Evolutionary conservation across 2,797 vertebrate genomes (phyloP).

Genomic region (Triplophysa yarkandensis): DNA sequence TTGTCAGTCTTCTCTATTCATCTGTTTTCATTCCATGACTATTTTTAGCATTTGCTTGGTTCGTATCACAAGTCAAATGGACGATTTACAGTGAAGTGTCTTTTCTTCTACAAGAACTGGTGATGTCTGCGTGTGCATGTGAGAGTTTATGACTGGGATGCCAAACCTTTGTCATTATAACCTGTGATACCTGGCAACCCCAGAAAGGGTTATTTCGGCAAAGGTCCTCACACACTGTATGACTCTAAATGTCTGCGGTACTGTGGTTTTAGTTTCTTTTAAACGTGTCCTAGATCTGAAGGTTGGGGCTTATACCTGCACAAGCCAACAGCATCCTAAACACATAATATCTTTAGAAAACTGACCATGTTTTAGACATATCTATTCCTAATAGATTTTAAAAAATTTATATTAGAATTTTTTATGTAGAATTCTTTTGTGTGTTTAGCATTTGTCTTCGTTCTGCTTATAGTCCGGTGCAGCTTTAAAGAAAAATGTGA

Average conservation of each 20-base stretch:
- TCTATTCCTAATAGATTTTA: too few species aligned
- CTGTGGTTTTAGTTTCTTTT: constrained; percentile 15
- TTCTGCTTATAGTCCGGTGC: too few species aligned
- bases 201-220: neutral
- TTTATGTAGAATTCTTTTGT: too few species aligned
- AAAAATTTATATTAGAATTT: too few species aligned
- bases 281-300: constrained; percentile 28
- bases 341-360: constrained; percentile 23
- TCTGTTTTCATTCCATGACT: constrained; percentile 4
- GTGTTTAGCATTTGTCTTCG: too few species aligned
- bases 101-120: too few species aligned
- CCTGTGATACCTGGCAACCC: neutral
- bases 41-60: neutral
- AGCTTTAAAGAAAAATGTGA: too few species aligned
- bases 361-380: neutral
- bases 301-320: constrained; percentile 11
- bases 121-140: neutral
- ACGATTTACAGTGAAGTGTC: neutral
- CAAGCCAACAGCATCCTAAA: constrained; percentile 30
- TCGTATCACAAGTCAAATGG: neutral
- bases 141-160: too few species aligned
- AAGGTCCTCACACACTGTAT: neutral
- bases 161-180: too few species aligned
- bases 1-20: neutral
- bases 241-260: neutral